Evolutionary conservation across 2,888 invertebrate species (phyloP).

Genomic region (Prosapia bicincta): DNA sequence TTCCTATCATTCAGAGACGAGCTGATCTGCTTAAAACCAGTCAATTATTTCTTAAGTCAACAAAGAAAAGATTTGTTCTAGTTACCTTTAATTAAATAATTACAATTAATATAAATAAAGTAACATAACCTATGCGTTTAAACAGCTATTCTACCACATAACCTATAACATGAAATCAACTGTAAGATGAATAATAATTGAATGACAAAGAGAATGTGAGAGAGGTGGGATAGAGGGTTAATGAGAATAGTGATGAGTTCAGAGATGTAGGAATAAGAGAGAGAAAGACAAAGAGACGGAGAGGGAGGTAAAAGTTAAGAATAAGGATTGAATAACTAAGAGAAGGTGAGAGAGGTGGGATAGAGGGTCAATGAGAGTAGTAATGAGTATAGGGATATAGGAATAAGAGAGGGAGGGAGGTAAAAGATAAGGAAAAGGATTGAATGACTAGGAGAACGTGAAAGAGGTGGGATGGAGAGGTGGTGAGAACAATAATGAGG

Average conservation of each 20-base stretch:
- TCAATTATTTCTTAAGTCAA: no score
- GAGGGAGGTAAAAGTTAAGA: constrained; percentile 9
- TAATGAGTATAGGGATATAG: not conserved
- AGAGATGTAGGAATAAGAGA: not conserved
- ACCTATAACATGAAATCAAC: no score
- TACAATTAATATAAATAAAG: no score
- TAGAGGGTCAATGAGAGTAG: not conserved
- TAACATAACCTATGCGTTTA: no score
- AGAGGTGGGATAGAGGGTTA: not conserved
- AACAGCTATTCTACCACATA: no score
- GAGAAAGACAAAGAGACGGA: not conserved
- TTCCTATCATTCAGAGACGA: no score
- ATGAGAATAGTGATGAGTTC: not conserved
- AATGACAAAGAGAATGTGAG: no score
- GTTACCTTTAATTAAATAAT: no score
- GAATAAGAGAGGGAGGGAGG: not conserved
- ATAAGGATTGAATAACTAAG: not conserved
- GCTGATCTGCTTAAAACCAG: no score
- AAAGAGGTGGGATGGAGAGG: not conserved
- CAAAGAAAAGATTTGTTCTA: no score
- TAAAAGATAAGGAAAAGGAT: no score
- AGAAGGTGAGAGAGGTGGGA: not conserved
- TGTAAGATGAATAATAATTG: no score
- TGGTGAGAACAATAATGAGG: not conserved
- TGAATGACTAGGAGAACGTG: not conserved